A percentile compares a stretch with the other conserved stretches of the same genome.
These are phyloP conservation scores for Lophotis ruficrista DNA, from an alignment of 2,113 vertebrate species.

Conservation along the genomic window DNA sequence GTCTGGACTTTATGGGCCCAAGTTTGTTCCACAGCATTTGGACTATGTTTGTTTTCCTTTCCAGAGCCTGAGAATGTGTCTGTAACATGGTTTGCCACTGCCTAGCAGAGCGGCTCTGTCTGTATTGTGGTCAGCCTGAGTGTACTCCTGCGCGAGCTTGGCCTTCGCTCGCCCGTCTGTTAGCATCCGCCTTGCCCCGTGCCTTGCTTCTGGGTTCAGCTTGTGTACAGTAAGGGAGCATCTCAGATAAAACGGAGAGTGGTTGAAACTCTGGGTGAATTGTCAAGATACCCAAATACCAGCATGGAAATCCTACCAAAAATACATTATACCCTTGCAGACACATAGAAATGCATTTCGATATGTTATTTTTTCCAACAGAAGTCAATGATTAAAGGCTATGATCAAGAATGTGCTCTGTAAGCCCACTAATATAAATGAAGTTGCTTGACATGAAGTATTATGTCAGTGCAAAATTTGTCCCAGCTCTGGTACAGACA, in stretches of 20 bases:
- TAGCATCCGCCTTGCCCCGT: neutral
- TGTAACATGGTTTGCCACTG: neutral
- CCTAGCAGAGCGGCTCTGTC: neutral
- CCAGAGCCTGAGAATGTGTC: constrained; percentile 47
- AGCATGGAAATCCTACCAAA: neutral
- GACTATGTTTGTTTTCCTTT: constrained; percentile 67
- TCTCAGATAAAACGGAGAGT: neutral
- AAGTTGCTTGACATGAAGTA: neutral
- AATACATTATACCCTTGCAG: neutral
- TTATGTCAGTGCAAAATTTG: neutral
- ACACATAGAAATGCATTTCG: neutral
- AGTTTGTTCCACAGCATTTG: constrained; percentile 53
- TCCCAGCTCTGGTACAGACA: neutral
- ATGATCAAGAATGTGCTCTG: neutral
- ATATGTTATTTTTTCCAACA: neutral
- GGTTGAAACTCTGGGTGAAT: neutral
- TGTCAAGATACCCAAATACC: neutral
- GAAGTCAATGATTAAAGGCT: neutral
- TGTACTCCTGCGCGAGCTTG: neutral
- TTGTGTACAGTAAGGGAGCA: neutral
- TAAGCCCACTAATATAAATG: neutral
- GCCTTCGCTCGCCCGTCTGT: neutral
- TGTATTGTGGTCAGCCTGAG: neutral
- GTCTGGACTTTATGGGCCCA: constrained; percentile 22
- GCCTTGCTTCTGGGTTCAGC: neutral